A percentile compares a stretch with the other conserved stretches of the same genome.
These are phyloP conservation scores for Cryptoblepharus egeriae DNA, from an alignment of 2,797 vertebrate genomes.

Conservation along the genomic window DNA sequence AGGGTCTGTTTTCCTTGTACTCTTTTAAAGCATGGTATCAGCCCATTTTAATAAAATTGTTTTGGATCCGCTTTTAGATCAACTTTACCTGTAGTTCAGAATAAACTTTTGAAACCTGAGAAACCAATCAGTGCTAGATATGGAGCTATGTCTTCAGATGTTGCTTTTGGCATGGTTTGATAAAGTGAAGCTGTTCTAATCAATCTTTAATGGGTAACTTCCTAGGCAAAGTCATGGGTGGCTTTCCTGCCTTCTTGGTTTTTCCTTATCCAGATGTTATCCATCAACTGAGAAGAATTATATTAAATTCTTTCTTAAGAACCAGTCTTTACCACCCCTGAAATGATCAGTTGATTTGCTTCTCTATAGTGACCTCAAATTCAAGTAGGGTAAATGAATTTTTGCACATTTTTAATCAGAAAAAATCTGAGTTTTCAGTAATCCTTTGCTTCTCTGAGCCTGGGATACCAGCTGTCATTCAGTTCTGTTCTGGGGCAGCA, in stretches of 20 bases:
- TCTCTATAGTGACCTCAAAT: neutral
- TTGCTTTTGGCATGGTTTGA: conserved; percentile 34
- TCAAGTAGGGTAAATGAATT: neutral
- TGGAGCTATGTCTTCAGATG: conserved; percentile 23
- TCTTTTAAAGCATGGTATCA: conserved; percentile 14
- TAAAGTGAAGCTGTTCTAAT: neutral
- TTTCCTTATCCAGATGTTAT: neutral
- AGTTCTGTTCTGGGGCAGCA: conserved; percentile 44
- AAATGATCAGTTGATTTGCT: neutral
- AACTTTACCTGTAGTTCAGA: neutral
- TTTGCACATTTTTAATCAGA: conserved; percentile 37
- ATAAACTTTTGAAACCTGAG: neutral
- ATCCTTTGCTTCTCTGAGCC: conserved; percentile 40
- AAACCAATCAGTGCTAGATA: neutral
- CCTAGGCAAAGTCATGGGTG: conserved; percentile 15
- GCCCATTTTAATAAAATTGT: neutral
- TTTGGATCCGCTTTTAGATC: neutral
- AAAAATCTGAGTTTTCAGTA: conserved; percentile 55
- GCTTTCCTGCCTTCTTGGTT: neutral
- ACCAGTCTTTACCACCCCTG: neutral
- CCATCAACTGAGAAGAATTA: neutral
- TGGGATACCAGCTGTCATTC: conserved; percentile 37
- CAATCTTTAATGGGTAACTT: neutral
- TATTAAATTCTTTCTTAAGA: neutral
- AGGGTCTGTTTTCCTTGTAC: neutral